Evolutionary conservation across 2,797 vertebrate genomes (phyloP).

Genomic region (Tolypeutes matacus): DNA sequence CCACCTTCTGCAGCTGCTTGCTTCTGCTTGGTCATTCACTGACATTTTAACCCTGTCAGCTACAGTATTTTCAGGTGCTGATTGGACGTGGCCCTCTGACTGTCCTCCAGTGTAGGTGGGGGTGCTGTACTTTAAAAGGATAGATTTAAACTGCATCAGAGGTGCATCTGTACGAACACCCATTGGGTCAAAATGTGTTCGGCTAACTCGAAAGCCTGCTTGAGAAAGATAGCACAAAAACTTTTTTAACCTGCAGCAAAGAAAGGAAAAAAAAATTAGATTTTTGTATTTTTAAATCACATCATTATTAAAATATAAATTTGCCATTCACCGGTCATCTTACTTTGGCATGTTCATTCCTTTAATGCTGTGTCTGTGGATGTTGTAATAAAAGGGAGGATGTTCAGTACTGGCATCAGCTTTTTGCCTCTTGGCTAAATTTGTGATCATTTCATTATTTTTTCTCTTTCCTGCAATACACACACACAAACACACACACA

Average conservation of each 20-base stretch:
- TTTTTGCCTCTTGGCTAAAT: conserved; percentile 92
- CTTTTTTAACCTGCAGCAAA: conserved; percentile 94
- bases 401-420: conserved; percentile 91
- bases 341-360: conserved; percentile 99
- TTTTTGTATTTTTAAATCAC: neutral
- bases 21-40: conserved; percentile 74
- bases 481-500: neutral
- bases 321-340: conserved; percentile 79
- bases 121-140: conserved; percentile 95
- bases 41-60: conserved; percentile 82
- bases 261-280: conserved; percentile 18
- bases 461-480: conserved; percentile 94
- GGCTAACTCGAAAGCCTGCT: conserved; percentile 96
- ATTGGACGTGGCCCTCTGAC: conserved; percentile 83
- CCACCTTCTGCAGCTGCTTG: conserved; percentile 72
- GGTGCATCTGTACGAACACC: conserved; percentile 96
- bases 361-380: conserved; percentile 97
- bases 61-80: conserved; percentile 80
- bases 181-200: conserved; percentile 98
- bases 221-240: conserved; percentile 95
- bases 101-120: conserved; percentile 90
- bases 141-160: conserved; percentile 93
- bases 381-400: conserved; percentile 98
- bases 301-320: conserved; percentile 12
- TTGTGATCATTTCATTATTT: conserved; percentile 88